Evolutionary conservation across 2,888 invertebrate species (phyloP).

Genomic region (Drosophila seclusa): DNA sequence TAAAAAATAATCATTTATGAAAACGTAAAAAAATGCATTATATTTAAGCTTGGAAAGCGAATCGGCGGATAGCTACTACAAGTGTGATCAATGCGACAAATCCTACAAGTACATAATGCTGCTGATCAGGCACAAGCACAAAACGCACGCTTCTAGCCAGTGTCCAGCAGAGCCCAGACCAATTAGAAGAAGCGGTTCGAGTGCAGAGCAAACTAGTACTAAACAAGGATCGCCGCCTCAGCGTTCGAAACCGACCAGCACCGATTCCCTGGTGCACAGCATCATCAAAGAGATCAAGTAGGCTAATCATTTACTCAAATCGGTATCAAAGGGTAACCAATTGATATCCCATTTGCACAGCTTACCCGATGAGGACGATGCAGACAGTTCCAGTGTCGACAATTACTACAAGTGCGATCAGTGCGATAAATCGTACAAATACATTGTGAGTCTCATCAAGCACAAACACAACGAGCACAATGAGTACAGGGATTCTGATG

Average conservation of each 20-base stretch:
- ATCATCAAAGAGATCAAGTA: slow-evolving; percentile 60
- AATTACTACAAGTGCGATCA: slow-evolving; percentile 69
- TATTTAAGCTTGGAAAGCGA: slow-evolving; percentile 36
- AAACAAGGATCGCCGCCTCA: slow-evolving; percentile 3
- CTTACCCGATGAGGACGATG: slow-evolving; percentile 61
- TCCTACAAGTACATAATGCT: slow-evolving; percentile 64
- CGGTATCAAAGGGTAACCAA: neutral
- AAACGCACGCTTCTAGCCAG: slow-evolving; percentile 44
- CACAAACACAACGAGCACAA: slow-evolving; percentile 59
- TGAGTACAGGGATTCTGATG: slow-evolving; percentile 45
- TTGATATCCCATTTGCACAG: slow-evolving; percentile 13
- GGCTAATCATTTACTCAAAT: neutral
- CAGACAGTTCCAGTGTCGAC: slow-evolving; percentile 35
- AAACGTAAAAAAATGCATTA: neutral
- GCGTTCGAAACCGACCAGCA: slow-evolving; percentile 31
- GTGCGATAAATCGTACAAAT: slow-evolving; percentile 64
- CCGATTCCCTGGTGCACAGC: slow-evolving; percentile 61
- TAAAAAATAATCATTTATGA: neutral
- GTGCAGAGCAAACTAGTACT: neutral
- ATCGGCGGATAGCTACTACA: slow-evolving; percentile 52
- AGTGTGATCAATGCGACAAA: slow-evolving; percentile 66
- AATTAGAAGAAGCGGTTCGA: slow-evolving; percentile 9
- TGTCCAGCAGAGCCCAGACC: slow-evolving; percentile 28
- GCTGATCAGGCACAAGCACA: slow-evolving; percentile 58
- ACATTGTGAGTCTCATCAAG: slow-evolving; percentile 66